Evolutionary conservation across 2,113 vertebrate genomes (phyloP), one percentile per base, ranked within the genome.

Genomic region (Synchiropus splendidus): DNA sequence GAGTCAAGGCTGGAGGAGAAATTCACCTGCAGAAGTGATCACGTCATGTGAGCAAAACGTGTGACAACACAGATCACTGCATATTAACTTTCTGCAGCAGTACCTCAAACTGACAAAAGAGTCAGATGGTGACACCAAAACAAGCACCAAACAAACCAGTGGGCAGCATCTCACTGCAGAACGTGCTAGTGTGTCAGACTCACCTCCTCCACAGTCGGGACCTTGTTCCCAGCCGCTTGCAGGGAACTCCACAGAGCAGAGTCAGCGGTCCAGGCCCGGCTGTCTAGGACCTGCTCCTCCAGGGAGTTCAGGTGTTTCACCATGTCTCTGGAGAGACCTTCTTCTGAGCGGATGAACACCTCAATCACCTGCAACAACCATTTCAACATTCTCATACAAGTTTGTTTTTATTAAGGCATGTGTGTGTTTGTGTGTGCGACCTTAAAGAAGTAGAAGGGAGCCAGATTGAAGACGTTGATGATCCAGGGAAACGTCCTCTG

Each of bases 361-460:
- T 99, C 95, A 4, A 99, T 98, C 31, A 98, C 94, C 94, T 97
- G 50, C 12, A 30, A 4, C 18, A 36, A n/a, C n/a, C 36, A 48
- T 12, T 39, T 38, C n/a, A 30, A 12, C n/a, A 46, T 38, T 46
- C 16, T n/a, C 27, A 38, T 11, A 37, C 39, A 48, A 41, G 18
- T 14, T 8, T 13, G 12, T n/a, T 2, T 6, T 14, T 33, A 12
- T 35, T 10, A 12, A 12, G 1, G 11, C 9, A 30, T n/a, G 40
- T 30, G 41, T 40, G 38, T 39, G 36, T 16, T n/a, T 16, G 36
- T 16, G 15, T 16, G 36, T 18, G 38, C 13, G 59, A 92, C 95
- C 94, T 99, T 99, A 51, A 97, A 99, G 70, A 98, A 98, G 67
- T 93, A 90, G 81, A 96, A 99, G 0, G 94, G 88, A 1, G 64